Percentiles rank a stretch among this genome's conserved stretches.
These are phyloP conservation scores for Muntiacus muntjak DNA, from an alignment of 2,113 vertebrate genomes.

Conservation along the genomic window DNA sequence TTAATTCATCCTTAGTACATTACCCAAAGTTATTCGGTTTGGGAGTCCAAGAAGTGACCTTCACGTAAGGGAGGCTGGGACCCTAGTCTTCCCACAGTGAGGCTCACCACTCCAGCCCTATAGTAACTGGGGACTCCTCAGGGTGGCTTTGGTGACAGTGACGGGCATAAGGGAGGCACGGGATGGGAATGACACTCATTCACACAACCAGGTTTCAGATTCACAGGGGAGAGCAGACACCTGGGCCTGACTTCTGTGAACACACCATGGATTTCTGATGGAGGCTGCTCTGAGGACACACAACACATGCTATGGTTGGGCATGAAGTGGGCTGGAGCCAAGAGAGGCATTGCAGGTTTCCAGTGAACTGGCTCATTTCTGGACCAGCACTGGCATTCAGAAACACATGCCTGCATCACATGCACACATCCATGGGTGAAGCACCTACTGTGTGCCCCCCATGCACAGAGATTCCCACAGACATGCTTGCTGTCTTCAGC, in stretches of 20 bases:
- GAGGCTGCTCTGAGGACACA: background rate
- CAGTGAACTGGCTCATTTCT: background rate
- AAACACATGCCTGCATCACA: background rate
- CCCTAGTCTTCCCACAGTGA: background rate
- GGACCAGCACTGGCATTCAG: background rate
- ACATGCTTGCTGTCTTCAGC: background rate
- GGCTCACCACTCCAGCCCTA: fast-evolving
- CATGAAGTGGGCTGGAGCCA: background rate
- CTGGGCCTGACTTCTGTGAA: background rate
- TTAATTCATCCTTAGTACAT: slow-evolving; percentile 67
- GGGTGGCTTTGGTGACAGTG: background rate
- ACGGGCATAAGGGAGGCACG: background rate
- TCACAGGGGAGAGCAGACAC: background rate
- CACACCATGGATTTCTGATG: background rate
- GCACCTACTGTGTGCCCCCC: background rate
- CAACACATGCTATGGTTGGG: background rate
- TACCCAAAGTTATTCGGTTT: slow-evolving; percentile 50
- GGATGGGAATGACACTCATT: background rate
- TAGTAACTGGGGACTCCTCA: background rate
- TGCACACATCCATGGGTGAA: background rate
- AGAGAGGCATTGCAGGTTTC: background rate
- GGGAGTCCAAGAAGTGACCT: slow-evolving; percentile 40
- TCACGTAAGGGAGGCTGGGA: background rate
- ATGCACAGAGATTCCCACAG: background rate
- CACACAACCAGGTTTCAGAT: background rate